Evolutionary conservation across 2,113 vertebrate genomes (phyloP).

Genomic region (Heloderma charlesbogerti): DNA sequence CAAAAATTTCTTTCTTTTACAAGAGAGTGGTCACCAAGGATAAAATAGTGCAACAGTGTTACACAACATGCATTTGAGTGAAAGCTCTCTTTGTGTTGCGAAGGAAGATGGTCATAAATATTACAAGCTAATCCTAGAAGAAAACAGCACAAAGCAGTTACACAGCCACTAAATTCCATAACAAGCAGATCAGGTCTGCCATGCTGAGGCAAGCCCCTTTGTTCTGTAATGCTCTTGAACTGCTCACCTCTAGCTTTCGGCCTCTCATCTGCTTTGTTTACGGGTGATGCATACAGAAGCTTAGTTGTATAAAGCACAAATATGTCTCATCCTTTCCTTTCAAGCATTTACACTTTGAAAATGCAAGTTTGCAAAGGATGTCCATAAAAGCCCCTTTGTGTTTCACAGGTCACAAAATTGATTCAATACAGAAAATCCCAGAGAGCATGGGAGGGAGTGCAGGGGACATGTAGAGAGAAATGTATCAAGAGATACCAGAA

Average conservation of each 20-base stretch:
- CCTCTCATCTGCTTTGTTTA: neutral
- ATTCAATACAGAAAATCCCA: neutral
- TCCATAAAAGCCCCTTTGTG: neutral
- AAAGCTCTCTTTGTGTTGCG: neutral
- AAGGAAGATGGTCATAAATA: constrained; percentile 10
- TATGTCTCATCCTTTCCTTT: neutral
- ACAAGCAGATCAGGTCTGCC: neutral
- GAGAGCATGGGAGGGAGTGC: too few species aligned
- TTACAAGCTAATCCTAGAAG: neutral
- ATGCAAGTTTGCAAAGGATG: too few species aligned
- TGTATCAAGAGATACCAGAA: neutral
- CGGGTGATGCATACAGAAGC: neutral
- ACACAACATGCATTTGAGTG: neutral
- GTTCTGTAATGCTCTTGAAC: neutral
- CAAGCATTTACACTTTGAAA: neutral
- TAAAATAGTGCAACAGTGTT: neutral
- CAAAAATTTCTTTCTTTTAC: neutral
- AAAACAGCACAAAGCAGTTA: neutral
- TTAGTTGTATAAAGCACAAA: neutral
- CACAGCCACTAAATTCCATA: neutral
- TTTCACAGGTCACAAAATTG: neutral
- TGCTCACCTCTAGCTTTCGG: neutral
- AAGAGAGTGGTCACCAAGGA: neutral
- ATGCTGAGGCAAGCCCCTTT: neutral
- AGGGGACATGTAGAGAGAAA: neutral